Evolutionary conservation across 2,113 vertebrate genomes (phyloP), one percentile per base, ranked within the genome.

Genomic region (Platichthys stellatus): DNA sequence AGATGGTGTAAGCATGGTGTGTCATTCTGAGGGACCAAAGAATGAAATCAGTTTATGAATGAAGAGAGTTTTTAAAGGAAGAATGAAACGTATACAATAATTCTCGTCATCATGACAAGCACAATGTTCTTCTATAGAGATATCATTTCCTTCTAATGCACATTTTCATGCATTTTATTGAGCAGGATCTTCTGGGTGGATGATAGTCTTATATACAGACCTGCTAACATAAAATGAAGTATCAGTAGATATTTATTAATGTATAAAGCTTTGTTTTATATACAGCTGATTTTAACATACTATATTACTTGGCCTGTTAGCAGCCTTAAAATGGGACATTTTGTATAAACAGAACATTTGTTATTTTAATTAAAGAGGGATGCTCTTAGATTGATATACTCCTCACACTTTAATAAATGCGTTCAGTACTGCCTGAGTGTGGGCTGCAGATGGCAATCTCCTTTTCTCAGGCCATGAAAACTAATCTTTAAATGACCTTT

Each of bases 31-130:
- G 28, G 23, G 9, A 70, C 4, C 35, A 18, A 18, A 72, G 12
- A 65, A 59, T 40, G 47, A 80, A 9, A 3, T 2, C 38, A 1
- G 60, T 80, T 74, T 13, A 49, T 78, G 69, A 83, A 83, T 80
- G 66, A 83, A 63, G 3, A 21, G 58, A 0, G 17, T 38, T 47
- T 3, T 38, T 3, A 18, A 23, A 53, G 21, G 3, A 61, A 51
- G 28, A 11, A 21, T 23, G 15, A 15, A 58, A 10, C 4, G 5
- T 2, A 23, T 9, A n/a, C 15, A 28, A 57, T 10, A 9, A 21
- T 49, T 3, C 24, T 24, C 24, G 24, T 58, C 18, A 43, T 2
- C 4, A 45, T 58, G 18, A 53, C 1, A 59, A 65, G 18, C 21
- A 23, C 26, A 57, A 35, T 3, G 31, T 57, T 63, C 15, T 6